Conservation (phyloP, 2,797 vertebrate genomes). For the Astyanax mexicanus region DNA sequence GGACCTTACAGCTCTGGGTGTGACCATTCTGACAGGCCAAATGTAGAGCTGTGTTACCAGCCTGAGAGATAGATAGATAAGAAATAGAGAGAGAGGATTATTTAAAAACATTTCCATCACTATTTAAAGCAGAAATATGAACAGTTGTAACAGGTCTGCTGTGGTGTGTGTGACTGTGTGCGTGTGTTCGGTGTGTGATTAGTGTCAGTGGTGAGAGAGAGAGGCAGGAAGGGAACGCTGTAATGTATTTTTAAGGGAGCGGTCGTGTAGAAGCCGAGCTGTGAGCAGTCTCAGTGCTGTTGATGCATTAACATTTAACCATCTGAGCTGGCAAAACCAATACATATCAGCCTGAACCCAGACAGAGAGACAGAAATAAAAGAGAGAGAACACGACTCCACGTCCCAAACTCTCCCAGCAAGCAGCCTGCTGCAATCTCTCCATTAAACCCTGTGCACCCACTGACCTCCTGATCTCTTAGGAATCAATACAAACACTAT, state of each 20-base stretch:
- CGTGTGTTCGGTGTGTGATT: not conserved
- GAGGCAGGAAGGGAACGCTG: not conserved
- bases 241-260: constrained; percentile 3
- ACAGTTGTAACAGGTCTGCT: no score
- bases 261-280: not conserved
- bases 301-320: constrained; percentile 1
- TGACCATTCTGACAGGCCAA: constrained; percentile 97
- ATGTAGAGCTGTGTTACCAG: constrained; percentile 93
- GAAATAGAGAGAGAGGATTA: not conserved
- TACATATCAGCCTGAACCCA: not conserved
- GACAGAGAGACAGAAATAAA: not conserved
- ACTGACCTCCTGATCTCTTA: not conserved
- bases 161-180: no score
- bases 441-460: not conserved
- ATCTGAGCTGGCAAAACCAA: not conserved
- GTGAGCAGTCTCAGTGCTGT: not conserved
- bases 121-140: not conserved
- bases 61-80: constrained; percentile 71
- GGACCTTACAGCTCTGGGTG: constrained; percentile 87
- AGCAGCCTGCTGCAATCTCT: not conserved
- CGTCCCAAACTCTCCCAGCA: not conserved
- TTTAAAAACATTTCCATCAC: not conserved
- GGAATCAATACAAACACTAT: not conserved
- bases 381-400: not conserved
- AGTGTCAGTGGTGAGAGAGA: not conserved